phyloP scores from a whole-genome alignment of 2,797 vertebrate genomes.

The Phataginus tetradactyla region DNA sequence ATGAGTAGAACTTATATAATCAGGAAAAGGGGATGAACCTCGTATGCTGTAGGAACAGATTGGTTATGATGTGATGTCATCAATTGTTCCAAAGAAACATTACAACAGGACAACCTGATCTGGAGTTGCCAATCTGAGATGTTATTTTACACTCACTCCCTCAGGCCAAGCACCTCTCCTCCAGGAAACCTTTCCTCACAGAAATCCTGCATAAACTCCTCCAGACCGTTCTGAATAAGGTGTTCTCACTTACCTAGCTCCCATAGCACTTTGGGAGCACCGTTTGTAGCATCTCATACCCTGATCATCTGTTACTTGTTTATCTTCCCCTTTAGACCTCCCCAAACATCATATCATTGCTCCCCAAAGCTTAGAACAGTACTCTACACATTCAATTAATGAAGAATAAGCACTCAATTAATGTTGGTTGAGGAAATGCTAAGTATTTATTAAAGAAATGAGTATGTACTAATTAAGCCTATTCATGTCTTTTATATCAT shows the following conservation, averaged over 20 bases:
- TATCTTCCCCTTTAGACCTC: background rate
- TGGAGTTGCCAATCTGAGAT: background rate
- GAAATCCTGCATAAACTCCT: background rate
- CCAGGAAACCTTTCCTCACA: background rate
- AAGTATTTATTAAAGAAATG: conserved; percentile 21
- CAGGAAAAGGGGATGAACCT: background rate
- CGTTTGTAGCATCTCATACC: background rate
- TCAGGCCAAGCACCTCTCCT: background rate
- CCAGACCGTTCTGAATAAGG: background rate
- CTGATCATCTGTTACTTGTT: background rate
- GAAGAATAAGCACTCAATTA: background rate
- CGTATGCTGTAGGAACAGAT: background rate
- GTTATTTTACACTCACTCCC: background rate
- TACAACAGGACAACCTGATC: background rate
- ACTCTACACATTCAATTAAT: background rate
- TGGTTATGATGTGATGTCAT: conserved; percentile 72
- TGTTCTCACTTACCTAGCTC: background rate
- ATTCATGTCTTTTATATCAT: background rate
- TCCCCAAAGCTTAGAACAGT: background rate
- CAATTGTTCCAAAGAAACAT: conserved; percentile 54
- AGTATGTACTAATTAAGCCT: conserved; percentile 47
- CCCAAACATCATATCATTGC: background rate
- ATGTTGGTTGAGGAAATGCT: background rate
- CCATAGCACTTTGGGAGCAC: background rate
- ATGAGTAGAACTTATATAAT: conserved; percentile 6